phyloP scores from a whole-genome alignment of 2,113 vertebrate genomes.

The Pterocles gutturalis region DNA sequence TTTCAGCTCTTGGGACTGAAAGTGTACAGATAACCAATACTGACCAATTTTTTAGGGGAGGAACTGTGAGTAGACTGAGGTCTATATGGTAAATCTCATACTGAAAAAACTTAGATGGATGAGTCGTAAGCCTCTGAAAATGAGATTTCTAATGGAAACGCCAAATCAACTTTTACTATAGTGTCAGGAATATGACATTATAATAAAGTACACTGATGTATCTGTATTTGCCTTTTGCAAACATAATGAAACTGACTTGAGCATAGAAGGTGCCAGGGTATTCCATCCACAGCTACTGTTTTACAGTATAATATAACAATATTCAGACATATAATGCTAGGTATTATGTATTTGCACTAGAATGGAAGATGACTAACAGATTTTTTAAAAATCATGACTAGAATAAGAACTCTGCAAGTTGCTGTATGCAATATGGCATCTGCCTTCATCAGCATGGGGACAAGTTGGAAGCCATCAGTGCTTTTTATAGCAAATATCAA shows the following conservation, averaged over 20 bases:
- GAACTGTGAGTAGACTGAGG: background rate
- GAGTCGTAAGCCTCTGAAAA: conserved; percentile 52
- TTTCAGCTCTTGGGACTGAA: background rate
- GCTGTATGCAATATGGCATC: background rate
- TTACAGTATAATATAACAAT: background rate
- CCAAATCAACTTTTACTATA: conserved; percentile 56
- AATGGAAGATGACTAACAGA: background rate
- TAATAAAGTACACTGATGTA: conserved; percentile 28
- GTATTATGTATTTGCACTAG: background rate
- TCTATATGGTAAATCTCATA: conserved; percentile 17
- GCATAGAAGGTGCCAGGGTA: background rate
- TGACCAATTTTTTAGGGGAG: background rate
- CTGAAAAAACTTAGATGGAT: conserved; percentile 16
- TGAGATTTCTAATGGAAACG: conserved; percentile 57
- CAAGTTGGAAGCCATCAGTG: background rate
- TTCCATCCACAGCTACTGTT: background rate
- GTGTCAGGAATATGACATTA: conserved; percentile 45
- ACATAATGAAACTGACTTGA: conserved; percentile 29
- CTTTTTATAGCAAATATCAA: background rate
- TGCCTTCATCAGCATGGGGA: accelerated
- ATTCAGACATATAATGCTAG: background rate
- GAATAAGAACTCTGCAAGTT: background rate
- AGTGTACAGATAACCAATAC: background rate
- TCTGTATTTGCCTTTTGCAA: conserved; percentile 52
- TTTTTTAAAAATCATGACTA: background rate